Evolutionary conservation across 2,113 vertebrate species (phyloP).

Genomic region (Danionella cerebrum): DNA sequence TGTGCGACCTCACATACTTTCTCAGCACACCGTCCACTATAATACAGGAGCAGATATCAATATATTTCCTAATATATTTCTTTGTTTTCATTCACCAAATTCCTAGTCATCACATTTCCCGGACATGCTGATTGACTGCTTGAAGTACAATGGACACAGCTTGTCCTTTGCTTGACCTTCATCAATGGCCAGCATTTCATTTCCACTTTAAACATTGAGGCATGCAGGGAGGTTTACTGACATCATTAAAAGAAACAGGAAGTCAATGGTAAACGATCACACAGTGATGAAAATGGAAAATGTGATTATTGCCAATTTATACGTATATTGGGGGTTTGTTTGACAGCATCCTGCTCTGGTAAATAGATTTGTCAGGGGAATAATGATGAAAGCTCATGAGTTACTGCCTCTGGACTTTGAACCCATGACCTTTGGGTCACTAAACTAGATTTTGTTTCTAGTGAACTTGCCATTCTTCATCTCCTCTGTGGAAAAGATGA

Average conservation of each 20-base stretch:
- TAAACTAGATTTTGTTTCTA: background rate
- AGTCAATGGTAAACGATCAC: background rate
- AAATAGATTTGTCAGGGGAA: background rate
- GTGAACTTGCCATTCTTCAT: background rate
- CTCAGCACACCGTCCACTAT: too few relatives aligned
- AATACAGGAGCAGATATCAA: too few relatives aligned
- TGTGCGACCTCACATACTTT: too few relatives aligned
- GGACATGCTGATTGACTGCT: too few relatives aligned
- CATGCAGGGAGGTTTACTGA: slow-evolving; percentile 14
- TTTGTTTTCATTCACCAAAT: too few relatives aligned
- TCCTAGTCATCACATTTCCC: too few relatives aligned
- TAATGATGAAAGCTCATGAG: background rate
- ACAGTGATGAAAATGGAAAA: background rate
- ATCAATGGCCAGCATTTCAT: background rate
- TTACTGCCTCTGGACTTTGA: background rate
- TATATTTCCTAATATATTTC: too few relatives aligned
- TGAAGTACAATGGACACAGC: background rate
- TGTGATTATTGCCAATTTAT: background rate
- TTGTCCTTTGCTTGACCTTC: background rate
- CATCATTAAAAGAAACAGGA: background rate
- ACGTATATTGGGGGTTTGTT: too few relatives aligned
- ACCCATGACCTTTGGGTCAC: background rate
- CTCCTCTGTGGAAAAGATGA: background rate
- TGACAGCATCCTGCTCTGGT: background rate
- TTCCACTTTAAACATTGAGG: slow-evolving; percentile 12